Evolutionary conservation across 1,140 invertebrate genomes (phyloP).

Genomic region (Ericerus pela): DNA sequence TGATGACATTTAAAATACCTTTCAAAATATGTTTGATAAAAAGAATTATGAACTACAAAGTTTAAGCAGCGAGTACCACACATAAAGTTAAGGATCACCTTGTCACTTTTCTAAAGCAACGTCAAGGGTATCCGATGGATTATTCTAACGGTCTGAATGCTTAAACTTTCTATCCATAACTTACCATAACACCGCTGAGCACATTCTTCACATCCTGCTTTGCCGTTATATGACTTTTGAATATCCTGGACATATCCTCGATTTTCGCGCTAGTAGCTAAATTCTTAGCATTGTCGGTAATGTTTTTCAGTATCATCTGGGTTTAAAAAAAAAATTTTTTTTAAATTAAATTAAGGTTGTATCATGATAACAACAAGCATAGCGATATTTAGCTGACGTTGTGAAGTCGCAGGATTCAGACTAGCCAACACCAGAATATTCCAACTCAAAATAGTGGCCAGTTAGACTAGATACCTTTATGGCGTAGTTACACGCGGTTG

Average conservation of each 20-base stretch:
- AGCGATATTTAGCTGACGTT: not conserved
- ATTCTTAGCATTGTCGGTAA: slow-evolving; percentile 91
- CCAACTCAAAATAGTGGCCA: too few relatives aligned
- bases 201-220: slow-evolving; percentile 90
- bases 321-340: slow-evolving; percentile 23
- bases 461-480: too few relatives aligned
- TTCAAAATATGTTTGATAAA: too few relatives aligned
- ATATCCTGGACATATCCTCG: slow-evolving; percentile 86
- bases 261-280: slow-evolving; percentile 93
- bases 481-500: too few relatives aligned
- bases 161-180: too few relatives aligned
- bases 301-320: slow-evolving; percentile 87
- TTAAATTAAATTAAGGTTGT: too few relatives aligned
- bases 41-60: too few relatives aligned
- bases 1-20: too few relatives aligned
- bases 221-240: slow-evolving; percentile 82
- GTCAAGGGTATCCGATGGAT: too few relatives aligned
- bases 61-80: not conserved
- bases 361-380: not conserved
- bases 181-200: slow-evolving; percentile 79
- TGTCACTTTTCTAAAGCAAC: not conserved
- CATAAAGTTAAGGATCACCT: not conserved
- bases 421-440: slow-evolving; percentile 1
- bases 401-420: not conserved
- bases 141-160: too few relatives aligned